Conservation (phyloP, 2,113 vertebrate species). For the Rhabdornis inornatus region DNA sequence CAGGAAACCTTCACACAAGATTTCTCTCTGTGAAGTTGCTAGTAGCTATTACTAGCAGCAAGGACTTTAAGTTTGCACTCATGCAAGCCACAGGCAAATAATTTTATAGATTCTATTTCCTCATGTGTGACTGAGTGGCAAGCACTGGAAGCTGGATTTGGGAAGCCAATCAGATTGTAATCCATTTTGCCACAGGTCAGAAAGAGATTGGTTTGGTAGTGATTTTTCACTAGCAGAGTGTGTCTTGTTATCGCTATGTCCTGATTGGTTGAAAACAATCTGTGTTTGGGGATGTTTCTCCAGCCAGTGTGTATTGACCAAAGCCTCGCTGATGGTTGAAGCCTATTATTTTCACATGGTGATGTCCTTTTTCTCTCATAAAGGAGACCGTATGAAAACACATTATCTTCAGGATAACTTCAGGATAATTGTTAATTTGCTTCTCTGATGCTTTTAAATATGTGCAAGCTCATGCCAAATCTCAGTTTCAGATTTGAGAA, state of each 20-base stretch:
- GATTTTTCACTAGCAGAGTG: neutral
- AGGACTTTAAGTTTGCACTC: neutral
- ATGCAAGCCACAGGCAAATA: neutral
- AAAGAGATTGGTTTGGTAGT: neutral
- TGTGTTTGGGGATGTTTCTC: neutral
- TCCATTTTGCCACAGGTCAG: neutral
- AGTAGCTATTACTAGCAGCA: neutral
- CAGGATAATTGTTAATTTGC: neutral
- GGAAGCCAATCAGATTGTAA: neutral
- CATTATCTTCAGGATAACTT: neutral
- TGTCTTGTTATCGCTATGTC: accelerated
- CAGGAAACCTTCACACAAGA: neutral
- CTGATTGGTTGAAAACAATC: neutral
- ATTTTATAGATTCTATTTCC: neutral
- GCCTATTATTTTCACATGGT: neutral
- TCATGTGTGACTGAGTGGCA: neutral
- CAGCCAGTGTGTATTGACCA: neutral
- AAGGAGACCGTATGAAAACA: neutral
- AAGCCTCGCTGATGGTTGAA: neutral
- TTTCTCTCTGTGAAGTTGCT: neutral
- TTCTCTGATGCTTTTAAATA: neutral
- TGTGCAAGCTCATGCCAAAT: neutral
- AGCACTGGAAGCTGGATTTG: neutral
- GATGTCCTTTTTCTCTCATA: neutral
- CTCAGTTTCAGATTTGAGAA: neutral